Conservation (phyloP, 2,113 vertebrate species). For the Oreochromis tanganicae region DNA sequence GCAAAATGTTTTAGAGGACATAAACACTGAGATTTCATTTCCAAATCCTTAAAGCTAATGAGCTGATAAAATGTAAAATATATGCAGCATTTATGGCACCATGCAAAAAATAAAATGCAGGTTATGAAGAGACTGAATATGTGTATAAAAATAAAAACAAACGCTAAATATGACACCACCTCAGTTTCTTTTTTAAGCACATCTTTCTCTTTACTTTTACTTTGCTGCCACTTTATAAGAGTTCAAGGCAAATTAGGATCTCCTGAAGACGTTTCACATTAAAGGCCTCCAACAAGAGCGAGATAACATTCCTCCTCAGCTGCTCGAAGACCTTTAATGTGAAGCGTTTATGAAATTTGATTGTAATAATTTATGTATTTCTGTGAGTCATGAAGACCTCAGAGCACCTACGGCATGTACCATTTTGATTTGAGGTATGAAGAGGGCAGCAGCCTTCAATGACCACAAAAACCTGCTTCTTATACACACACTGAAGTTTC, state of each 20-base stretch:
- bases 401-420: not conserved
- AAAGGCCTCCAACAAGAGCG: not conserved
- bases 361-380: not conserved
- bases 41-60: not conserved
- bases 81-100: not conserved
- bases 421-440: not conserved
- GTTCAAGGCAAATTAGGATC: not conserved
- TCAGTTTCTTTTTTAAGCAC: not conserved
- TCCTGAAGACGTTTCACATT: not conserved
- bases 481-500: not conserved
- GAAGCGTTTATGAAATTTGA: not conserved
- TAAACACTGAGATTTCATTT: not conserved
- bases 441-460: not conserved
- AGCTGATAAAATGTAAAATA: not conserved
- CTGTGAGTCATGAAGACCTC: not conserved
- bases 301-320: not conserved
- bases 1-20: not conserved
- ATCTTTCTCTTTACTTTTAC: not conserved
- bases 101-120: not conserved
- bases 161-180: not conserved
- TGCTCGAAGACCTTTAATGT: not conserved
- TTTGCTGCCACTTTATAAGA: not conserved
- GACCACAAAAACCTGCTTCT: not conserved
- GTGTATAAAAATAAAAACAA: not conserved
- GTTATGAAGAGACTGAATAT: not conserved